These are phyloP conservation scores for Petrocephalus microphthalmus DNA, from an alignment of 2,113 vertebrate genomes.

Conservation along the genomic window DNA sequence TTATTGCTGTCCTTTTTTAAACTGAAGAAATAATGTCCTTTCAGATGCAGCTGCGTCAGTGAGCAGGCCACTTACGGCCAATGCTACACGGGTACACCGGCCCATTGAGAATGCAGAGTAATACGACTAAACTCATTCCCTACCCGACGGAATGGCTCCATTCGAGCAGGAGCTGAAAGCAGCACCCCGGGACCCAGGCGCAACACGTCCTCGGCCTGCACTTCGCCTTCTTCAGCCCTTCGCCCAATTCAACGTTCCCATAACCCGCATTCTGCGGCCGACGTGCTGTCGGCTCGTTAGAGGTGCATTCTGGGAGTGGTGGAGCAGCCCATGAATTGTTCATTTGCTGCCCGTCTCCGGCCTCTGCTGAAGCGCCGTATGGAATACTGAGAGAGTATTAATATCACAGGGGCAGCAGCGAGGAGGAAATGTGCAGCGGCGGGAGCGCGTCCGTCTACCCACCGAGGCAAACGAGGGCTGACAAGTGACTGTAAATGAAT, in stretches of 20 bases:
- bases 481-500: neutral
- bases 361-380: no score
- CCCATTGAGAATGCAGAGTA: neutral
- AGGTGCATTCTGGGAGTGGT: neutral
- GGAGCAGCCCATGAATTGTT: neutral
- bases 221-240: neutral
- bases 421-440: neutral
- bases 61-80: neutral
- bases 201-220: neutral
- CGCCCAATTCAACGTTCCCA: neutral
- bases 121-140: neutral
- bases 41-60: neutral
- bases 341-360: neutral
- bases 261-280: neutral
- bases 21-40: neutral
- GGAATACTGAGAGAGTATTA: neutral
- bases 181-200: neutral
- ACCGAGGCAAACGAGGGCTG: neutral
- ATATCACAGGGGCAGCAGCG: neutral
- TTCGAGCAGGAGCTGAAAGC: neutral
- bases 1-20: neutral
- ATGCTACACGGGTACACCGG: neutral
- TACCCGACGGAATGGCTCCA: neutral
- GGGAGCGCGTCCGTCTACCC: neutral
- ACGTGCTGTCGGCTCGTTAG: neutral